Evolutionary conservation across 2,113 vertebrate species (phyloP).

Genomic region (Pygoscelis adeliae): DNA sequence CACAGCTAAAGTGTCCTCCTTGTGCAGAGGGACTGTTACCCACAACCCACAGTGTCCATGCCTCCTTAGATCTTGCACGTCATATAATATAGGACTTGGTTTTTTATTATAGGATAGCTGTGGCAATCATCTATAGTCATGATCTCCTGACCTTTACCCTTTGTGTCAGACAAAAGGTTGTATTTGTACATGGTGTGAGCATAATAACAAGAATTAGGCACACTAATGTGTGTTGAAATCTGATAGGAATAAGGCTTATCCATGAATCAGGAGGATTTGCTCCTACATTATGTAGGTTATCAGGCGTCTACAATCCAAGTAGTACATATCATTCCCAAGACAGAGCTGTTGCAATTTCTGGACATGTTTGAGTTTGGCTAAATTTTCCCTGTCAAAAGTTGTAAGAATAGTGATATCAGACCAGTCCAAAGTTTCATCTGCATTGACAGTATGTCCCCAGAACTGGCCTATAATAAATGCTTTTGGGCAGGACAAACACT

Average conservation of each 20-base stretch:
- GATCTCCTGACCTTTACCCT: not conserved
- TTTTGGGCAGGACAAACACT: accelerated
- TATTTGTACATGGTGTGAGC: not conserved
- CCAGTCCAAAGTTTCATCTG: not conserved
- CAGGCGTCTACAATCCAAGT: not conserved
- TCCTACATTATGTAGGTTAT: not conserved
- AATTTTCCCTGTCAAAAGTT: not conserved
- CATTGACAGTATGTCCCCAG: not conserved
- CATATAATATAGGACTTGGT: not conserved
- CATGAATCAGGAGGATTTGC: not conserved
- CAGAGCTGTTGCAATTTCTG: not conserved
- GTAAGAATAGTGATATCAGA: not conserved
- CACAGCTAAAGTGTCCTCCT: not conserved
- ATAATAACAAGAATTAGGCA: not conserved
- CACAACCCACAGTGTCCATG: not conserved
- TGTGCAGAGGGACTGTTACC: not conserved
- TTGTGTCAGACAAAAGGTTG: not conserved
- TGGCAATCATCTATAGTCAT: not conserved
- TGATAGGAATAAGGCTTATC: not conserved
- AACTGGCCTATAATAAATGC: not conserved
- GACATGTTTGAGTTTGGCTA: not conserved
- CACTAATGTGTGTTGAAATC: not conserved
- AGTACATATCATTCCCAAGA: not conserved
- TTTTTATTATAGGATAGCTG: not conserved
- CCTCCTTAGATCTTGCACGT: not conserved